A percentile compares a stretch with the other conserved stretches of the same genome.
Evolutionary conservation across 2,113 vertebrate genomes (phyloP).

Genomic region (Cyprichromis sp.): DNA sequence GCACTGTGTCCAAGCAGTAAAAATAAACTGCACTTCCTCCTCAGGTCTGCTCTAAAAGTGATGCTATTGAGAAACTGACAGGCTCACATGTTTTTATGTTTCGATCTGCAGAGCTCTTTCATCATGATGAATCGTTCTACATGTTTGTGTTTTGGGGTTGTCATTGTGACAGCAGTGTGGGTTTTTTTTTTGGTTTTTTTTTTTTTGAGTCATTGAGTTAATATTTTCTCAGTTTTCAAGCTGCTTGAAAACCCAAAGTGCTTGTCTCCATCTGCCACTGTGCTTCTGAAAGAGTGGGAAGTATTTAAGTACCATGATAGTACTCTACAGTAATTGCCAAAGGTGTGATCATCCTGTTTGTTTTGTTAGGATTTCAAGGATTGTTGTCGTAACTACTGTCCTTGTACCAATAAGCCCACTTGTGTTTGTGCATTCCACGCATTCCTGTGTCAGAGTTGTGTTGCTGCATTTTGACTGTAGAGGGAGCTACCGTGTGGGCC

Average conservation of each 20-base stretch:
- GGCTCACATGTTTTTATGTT: background rate
- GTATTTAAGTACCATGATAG: background rate
- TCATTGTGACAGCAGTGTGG: background rate
- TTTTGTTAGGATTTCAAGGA: background rate
- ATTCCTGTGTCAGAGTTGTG: background rate
- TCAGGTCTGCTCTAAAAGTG: background rate
- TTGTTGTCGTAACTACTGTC: background rate
- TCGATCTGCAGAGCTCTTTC: background rate
- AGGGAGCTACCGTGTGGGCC: slow-evolving; percentile 7
- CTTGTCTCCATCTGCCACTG: slow-evolving; percentile 34
- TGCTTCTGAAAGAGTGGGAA: background rate
- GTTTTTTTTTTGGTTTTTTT: no score
- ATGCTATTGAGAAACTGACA: background rate
- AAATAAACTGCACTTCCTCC: slow-evolving; percentile 30
- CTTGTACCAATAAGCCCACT: background rate
- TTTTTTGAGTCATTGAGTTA: background rate
- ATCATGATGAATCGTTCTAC: background rate
- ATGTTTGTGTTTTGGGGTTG: background rate
- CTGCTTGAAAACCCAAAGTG: background rate
- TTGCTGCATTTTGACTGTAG: slow-evolving; percentile 5
- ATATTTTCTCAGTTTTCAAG: background rate
- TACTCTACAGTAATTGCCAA: background rate
- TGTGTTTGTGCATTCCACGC: slow-evolving; percentile 10
- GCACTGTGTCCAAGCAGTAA: background rate
- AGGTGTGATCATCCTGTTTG: background rate